phyloP scores from a whole-genome alignment of 2,797 vertebrate species.

The Diplodus sargus region DNA sequence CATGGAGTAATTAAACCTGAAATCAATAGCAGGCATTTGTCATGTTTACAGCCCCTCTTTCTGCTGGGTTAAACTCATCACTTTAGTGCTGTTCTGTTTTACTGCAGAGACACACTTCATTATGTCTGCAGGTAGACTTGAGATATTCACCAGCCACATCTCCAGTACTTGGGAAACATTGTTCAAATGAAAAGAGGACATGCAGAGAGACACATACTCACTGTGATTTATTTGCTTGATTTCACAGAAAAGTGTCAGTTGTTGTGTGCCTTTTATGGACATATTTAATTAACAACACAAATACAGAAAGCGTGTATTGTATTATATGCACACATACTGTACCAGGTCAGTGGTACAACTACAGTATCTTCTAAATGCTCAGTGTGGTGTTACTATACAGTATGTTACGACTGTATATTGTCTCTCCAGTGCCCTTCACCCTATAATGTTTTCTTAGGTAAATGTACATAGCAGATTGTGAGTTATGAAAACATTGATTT shows the following conservation, averaged over 20 bases:
- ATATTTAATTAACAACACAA: constrained; percentile 52
- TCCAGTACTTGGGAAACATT: constrained; percentile 91
- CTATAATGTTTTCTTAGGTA: background rate
- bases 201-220: constrained; percentile 87
- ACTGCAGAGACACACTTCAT: constrained; percentile 99
- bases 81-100: constrained; percentile 99
- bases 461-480: constrained; percentile 35
- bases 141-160: constrained; percentile 95
- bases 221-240: constrained; percentile 93
- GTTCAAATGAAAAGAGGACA: constrained; percentile 91
- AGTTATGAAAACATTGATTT: constrained; percentile 47
- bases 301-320: constrained; percentile 19
- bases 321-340: constrained; percentile 4
- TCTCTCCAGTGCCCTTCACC: background rate
- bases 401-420: background rate
- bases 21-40: constrained; percentile 99
- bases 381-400: constrained; percentile 1
- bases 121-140: constrained; percentile 99
- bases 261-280: constrained; percentile 76
- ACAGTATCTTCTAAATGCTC: constrained; percentile 13
- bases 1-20: constrained; percentile 99
- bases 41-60: constrained; percentile 99
- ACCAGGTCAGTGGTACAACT: constrained; percentile 25
- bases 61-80: constrained; percentile 99
- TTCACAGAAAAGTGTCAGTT: constrained; percentile 72